phyloP scores from a whole-genome alignment of 1,140 invertebrate genomes.

The Teleopsis dalmanni region DNA sequence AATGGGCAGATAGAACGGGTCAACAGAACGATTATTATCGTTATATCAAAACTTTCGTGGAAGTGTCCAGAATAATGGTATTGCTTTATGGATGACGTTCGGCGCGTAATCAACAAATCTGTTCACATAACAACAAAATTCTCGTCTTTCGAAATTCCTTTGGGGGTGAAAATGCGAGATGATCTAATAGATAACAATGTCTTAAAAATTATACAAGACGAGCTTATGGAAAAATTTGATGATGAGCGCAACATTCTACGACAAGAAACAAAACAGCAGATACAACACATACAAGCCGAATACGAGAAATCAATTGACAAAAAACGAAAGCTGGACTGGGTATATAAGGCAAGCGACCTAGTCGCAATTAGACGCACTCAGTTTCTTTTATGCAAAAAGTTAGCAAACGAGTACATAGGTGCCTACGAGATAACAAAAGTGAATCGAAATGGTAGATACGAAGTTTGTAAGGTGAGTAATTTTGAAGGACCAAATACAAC shows the following conservation, averaged over 20 bases:
- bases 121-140: background rate
- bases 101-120: too few relatives aligned
- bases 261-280: background rate
- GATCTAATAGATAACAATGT: constrained; percentile 6
- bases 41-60: background rate
- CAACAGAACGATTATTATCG: too few relatives aligned
- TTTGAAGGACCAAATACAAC: constrained; percentile 5
- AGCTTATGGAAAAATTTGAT: constrained; percentile 9
- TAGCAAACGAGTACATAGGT: background rate
- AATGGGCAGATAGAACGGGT: constrained; percentile 18
- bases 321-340: constrained; percentile 17
- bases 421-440: constrained; percentile 1
- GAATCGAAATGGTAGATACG: background rate
- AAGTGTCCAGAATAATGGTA: background rate
- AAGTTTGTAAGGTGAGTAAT: background rate
- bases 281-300: background rate
- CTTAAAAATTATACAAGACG: constrained; percentile 25
- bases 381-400: constrained; percentile 14
- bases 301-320: constrained; percentile 1
- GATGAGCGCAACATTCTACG: background rate
- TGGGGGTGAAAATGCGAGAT: background rate
- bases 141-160: background rate
- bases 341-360: constrained; percentile 29
- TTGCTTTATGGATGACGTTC: background rate
- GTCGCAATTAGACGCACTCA: constrained; percentile 41